These are phyloP conservation scores for Macquaria australasica DNA, from an alignment of 2,113 vertebrate species.

Conservation along the genomic window DNA sequence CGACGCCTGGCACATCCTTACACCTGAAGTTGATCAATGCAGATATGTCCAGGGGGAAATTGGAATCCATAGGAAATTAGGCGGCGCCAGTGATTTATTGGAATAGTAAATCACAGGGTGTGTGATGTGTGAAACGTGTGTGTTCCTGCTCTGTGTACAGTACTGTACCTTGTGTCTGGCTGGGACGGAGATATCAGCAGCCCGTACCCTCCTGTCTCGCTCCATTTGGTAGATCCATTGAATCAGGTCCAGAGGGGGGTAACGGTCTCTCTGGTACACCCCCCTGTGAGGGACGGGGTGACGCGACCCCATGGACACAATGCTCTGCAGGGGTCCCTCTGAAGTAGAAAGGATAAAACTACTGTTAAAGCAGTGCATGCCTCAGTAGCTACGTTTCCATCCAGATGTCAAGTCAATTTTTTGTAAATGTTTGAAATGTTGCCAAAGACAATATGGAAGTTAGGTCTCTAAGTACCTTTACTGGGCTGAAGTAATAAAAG, in stretches of 20 bases:
- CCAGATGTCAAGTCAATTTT: constrained; percentile 49
- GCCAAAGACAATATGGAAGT: not conserved
- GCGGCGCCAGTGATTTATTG: constrained; percentile 83
- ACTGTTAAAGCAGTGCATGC: constrained; percentile 5
- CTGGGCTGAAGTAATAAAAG: not conserved
- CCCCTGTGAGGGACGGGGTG: constrained; percentile 54
- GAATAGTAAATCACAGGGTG: constrained; percentile 79
- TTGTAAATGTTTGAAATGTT: constrained; percentile 15
- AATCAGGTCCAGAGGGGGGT: constrained; percentile 63
- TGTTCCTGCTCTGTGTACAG: constrained; percentile 51
- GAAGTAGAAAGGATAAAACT: constrained; percentile 21
- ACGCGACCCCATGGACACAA: constrained; percentile 73
- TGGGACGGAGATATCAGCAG: constrained; percentile 63
- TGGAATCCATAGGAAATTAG: constrained; percentile 87
- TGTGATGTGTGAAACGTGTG: constrained; percentile 53
- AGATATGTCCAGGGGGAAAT: constrained; percentile 84
- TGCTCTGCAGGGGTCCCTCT: constrained; percentile 60
- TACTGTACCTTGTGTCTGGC: constrained; percentile 67
- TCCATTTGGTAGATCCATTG: constrained; percentile 72
- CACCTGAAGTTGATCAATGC: constrained; percentile 84
- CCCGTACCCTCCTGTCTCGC: constrained; percentile 62
- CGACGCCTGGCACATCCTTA: constrained; percentile 80
- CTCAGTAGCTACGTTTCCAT: constrained; percentile 26
- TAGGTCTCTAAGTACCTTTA: not conserved
- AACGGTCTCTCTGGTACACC: constrained; percentile 40